A percentile compares a stretch with the other conserved stretches of the same genome.
Evolutionary conservation across 2,113 vertebrate species (phyloP).

Genomic region (Balaenoptera acutorostrata): DNA sequence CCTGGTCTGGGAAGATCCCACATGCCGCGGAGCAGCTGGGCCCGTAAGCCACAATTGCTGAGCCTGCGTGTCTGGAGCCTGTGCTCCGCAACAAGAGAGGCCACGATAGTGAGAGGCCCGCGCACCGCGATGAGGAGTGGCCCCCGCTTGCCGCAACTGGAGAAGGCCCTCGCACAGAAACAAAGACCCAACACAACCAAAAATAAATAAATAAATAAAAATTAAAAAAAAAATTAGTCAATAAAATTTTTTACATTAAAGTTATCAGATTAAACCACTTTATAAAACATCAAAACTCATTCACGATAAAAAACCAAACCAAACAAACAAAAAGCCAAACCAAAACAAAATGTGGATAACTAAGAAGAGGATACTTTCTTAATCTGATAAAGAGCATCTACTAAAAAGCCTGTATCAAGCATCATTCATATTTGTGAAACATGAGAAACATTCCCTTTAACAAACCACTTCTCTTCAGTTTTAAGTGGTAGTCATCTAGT

Average conservation of each 20-base stretch:
- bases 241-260: background rate
- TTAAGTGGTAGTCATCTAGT: background rate
- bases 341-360: background rate
- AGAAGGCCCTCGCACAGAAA: too few relatives aligned
- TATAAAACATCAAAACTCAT: background rate
- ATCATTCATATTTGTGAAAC: background rate
- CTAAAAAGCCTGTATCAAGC: background rate
- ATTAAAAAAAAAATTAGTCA: background rate
- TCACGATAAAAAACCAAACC: background rate
- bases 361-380: background rate
- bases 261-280: background rate
- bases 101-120: too few relatives aligned
- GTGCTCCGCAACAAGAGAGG: too few relatives aligned
- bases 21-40: too few relatives aligned
- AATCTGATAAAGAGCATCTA: background rate
- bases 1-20: too few relatives aligned
- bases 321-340: background rate
- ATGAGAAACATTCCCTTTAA: background rate
- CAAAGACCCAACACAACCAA: too few relatives aligned
- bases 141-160: too few relatives aligned
- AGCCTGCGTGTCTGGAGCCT: too few relatives aligned
- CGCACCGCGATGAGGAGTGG: too few relatives aligned
- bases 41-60: too few relatives aligned
- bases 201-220: too few relatives aligned
- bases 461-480: background rate